These are phyloP conservation scores for Trachythela sp. DNA, from an alignment of 64 coral and sea anemone genomes.

Conservation along the genomic window DNA sequence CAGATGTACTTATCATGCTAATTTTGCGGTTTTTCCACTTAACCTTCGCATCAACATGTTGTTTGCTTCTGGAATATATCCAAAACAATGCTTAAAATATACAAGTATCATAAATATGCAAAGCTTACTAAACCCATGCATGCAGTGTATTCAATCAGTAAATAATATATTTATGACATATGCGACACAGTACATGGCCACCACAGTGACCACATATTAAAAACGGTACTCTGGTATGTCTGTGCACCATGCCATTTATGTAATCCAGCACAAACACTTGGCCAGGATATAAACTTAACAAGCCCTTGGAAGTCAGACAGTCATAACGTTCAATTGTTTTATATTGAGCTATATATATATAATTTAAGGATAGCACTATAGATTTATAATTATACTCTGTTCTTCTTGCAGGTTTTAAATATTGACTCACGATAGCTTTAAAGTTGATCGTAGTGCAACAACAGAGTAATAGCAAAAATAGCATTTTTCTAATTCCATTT, in stretches of 20 bases:
- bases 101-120: background rate
- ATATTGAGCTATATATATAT: background rate
- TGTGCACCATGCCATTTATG: background rate
- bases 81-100: background rate
- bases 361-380: background rate
- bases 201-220: no score
- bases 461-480: no score
- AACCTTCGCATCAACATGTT: background rate
- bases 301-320: background rate
- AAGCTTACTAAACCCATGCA: background rate
- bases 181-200: no score
- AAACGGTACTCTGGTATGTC: background rate
- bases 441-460: no score
- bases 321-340: background rate
- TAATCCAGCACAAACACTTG: background rate
- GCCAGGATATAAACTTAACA: background rate
- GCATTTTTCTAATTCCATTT: no score
- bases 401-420: no score
- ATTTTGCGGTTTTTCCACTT: background rate
- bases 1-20: background rate
- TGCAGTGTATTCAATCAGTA: no score
- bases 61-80: background rate
- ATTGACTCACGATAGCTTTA: no score
- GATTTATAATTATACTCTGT: no score
- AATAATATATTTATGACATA: no score